Percentiles rank a stretch among this genome's conserved stretches.
These are phyloP conservation scores for Poeciliopsis gracilis DNA, from an alignment of 2,797 vertebrate genomes.

Conservation along the genomic window DNA sequence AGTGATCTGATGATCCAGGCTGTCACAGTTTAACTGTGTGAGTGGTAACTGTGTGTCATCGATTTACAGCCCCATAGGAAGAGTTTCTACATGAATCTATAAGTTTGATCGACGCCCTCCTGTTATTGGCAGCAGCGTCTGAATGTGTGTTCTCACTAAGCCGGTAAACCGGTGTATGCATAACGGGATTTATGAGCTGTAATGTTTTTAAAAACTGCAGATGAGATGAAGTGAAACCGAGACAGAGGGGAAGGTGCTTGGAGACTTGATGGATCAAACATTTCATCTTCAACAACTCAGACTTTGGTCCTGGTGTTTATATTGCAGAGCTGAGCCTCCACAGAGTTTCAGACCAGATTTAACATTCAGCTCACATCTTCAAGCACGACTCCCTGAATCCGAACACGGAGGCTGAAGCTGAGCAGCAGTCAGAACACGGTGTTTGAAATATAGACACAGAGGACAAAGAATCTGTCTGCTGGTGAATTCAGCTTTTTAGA, in stretches of 20 bases:
- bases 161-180: conserved; percentile 2
- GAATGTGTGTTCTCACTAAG: neutral
- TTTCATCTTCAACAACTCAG: conserved; percentile 34
- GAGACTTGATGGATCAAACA: conserved; percentile 32
- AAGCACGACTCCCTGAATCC: conserved; percentile 5
- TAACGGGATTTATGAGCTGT: conserved; percentile 51
- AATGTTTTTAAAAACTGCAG: conserved; percentile 42
- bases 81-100: conserved; percentile 42
- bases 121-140: conserved; percentile 35
- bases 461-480: neutral
- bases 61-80: conserved; percentile 31
- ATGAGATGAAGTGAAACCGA: conserved; percentile 44
- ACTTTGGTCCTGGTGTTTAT: conserved; percentile 29
- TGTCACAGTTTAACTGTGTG: conserved; percentile 5
- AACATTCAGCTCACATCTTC: conserved; percentile 25
- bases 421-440: neutral
- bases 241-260: conserved; percentile 19
- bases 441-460: neutral
- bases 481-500: neutral
- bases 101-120: conserved; percentile 38
- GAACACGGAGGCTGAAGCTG: neutral
- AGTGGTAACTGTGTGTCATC: conserved; percentile 22
- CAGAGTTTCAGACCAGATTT: conserved; percentile 8
- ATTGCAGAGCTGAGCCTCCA: conserved; percentile 11
- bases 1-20: conserved; percentile 31